phyloP scores from a whole-genome alignment of 2,797 vertebrate genomes.

The Pogoniulus pusillus region DNA sequence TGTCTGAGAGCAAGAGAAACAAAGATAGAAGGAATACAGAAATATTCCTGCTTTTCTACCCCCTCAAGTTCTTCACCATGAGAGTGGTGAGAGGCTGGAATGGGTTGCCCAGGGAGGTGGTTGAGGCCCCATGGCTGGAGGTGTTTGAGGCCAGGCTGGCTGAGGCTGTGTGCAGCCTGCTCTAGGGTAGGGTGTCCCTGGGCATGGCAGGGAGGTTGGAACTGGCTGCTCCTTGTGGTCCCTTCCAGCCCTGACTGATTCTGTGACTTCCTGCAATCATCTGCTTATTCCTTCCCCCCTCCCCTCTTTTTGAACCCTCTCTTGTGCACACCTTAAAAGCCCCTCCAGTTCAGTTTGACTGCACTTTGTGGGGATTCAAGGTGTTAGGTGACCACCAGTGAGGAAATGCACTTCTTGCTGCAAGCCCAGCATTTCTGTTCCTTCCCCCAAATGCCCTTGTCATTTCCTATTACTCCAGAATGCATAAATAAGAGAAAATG shows the following conservation, averaged over 20 bases:
- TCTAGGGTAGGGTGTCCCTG: too few species aligned
- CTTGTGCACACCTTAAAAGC: not conserved
- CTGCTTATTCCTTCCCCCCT: not conserved
- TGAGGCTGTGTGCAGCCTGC: too few species aligned
- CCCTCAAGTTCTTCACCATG: accelerated
- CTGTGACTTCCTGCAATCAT: not conserved
- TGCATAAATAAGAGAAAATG: constrained; percentile 60
- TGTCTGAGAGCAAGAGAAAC: not conserved
- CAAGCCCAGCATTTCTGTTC: not conserved
- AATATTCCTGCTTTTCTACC: not conserved
- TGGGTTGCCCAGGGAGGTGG: too few species aligned
- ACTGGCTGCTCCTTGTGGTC: too few species aligned
- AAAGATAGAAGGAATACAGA: not conserved
- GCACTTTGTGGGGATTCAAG: not conserved
- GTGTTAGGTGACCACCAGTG: not conserved
- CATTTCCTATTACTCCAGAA: constrained; percentile 48
- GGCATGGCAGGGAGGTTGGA: too few species aligned
- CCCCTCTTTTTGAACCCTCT: not conserved
- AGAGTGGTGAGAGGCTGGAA: too few species aligned
- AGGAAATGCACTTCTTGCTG: not conserved
- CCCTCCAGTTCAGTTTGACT: not conserved
- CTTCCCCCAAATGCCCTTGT: constrained; percentile 43
- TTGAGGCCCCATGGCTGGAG: too few species aligned
- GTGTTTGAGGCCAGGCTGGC: too few species aligned
- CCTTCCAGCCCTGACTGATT: too few species aligned